Evolutionary conservation across 2,113 vertebrate genomes (phyloP), one percentile per base, ranked within the genome.

Genomic region (Lampris megalopsis): DNA sequence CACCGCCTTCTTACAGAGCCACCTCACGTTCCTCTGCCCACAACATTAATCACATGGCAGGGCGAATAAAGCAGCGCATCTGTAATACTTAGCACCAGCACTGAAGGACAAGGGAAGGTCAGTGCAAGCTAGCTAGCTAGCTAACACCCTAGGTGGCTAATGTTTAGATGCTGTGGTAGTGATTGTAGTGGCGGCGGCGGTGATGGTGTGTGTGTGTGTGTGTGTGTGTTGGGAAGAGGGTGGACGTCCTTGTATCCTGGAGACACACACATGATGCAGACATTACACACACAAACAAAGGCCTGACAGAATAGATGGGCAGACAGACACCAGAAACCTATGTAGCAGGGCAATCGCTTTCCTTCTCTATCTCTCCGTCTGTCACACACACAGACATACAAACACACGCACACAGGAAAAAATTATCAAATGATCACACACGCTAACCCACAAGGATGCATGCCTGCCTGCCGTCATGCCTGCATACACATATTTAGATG

Each of bases 31-130:
- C 61, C 82, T 78, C 75, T 81, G 3, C 77, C 81, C 80, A 73
- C 81, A 82, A 88, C 89, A 90, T 92, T 90, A 88, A 91, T 92
- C 89, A 89, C 88, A 84, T 84, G 83, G 68, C 91, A 75, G 78
- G 65, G 59, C 70, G 85, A 89, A 84, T 88, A 88, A 90, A 88
- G 81, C 78, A 52, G 79, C 85, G 84, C 90, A 88, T 91, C 88
- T 84, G 90, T 92, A 92, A 90, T 88, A 90, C 88, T 90, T 90
- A 86, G 80, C 63, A 48, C 66, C 82, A 37, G 64, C 85, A 81
- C 75, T 84, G 81, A 91, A 93, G 92, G 90, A 90, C 90, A 11
- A 52, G 37, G 80, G 76, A 84, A 90, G 90, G 90, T 90, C 86
- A 53, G 24, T 24, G 24, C 24, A 24, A 24, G 24, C 24, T 24